Evolutionary conservation across 2,888 invertebrate genomes (phyloP).

Genomic region (Blera fallax): DNA sequence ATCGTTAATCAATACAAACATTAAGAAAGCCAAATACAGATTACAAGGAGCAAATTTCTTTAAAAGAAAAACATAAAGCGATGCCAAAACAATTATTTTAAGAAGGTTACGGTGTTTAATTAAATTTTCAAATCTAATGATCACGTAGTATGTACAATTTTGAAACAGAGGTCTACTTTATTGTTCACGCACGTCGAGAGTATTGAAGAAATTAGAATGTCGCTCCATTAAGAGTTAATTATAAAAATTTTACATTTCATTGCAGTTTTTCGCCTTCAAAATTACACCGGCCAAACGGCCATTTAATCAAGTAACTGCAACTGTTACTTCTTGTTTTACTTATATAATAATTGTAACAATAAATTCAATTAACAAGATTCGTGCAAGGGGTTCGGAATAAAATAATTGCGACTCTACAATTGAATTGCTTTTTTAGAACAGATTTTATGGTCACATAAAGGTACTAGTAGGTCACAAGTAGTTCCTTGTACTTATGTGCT

Average conservation of each 20-base stretch:
- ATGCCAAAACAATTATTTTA: background rate
- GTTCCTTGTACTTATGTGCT: too few relatives aligned
- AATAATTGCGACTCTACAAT: too few relatives aligned
- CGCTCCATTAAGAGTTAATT: background rate
- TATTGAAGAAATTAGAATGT: background rate
- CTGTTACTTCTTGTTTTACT: too few relatives aligned
- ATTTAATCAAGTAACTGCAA: too few relatives aligned
- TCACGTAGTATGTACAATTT: background rate
- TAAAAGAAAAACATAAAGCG: too few relatives aligned
- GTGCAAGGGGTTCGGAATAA: too few relatives aligned
- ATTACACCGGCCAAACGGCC: too few relatives aligned
- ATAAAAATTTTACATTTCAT: background rate
- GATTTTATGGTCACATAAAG: too few relatives aligned
- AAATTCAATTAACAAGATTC: too few relatives aligned
- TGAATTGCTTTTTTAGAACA: too few relatives aligned
- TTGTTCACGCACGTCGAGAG: background rate
- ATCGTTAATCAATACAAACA: constrained; percentile 7
- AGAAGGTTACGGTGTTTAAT: constrained; percentile 19
- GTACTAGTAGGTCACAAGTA: too few relatives aligned
- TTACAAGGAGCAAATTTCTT: constrained; percentile 1
- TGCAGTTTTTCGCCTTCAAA: background rate
- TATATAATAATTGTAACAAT: too few relatives aligned
- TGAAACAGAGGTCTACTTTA: background rate
- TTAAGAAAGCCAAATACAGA: constrained; percentile 1
- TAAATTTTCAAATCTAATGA: background rate